A percentile compares a stretch with the other conserved stretches of the same genome.
Conservation (phyloP, 2,797 vertebrate genomes). For the Esox masquinongy region DNA sequence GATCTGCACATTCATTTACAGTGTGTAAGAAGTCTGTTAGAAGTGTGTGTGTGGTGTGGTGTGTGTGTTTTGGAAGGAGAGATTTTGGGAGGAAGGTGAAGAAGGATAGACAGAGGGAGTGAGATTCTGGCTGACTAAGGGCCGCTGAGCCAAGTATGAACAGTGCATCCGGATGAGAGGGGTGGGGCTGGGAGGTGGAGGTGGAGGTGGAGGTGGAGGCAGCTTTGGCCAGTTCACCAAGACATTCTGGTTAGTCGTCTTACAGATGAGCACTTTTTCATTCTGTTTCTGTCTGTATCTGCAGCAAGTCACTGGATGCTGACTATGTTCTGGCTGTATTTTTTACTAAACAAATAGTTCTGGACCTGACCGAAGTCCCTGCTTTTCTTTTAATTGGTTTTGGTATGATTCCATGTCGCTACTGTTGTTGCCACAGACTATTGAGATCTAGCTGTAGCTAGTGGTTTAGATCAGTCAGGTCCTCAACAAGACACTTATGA, state of each 20-base stretch:
- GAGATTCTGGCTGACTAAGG: too few relatives aligned
- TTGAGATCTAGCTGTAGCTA: not conserved
- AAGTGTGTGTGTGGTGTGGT: not conserved
- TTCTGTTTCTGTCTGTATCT: not conserved
- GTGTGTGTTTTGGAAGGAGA: not conserved
- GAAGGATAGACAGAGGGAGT: too few relatives aligned
- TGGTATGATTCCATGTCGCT: not conserved
- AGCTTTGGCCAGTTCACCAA: not conserved
- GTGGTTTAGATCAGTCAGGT: not conserved
- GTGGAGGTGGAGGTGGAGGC: not conserved
- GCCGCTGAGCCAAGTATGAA: not conserved
- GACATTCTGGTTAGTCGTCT: not conserved
- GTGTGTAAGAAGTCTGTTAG: not conserved
- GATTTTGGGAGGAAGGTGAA: slow-evolving; percentile 4
- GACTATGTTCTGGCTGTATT: not conserved
- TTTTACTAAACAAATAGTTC: not conserved
- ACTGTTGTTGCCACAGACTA: not conserved
- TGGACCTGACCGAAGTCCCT: not conserved
- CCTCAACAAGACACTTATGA: slow-evolving; percentile 3
- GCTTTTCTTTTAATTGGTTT: not conserved
- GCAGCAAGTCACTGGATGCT: not conserved
- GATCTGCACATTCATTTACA: not conserved
- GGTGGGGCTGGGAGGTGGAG: not conserved
- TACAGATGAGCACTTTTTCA: too few relatives aligned
- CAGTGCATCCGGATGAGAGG: not conserved